A percentile compares a stretch with the other conserved stretches of the same genome.
Conservation (phyloP, 2,797 vertebrate species). For the Betta splendens region DNA sequence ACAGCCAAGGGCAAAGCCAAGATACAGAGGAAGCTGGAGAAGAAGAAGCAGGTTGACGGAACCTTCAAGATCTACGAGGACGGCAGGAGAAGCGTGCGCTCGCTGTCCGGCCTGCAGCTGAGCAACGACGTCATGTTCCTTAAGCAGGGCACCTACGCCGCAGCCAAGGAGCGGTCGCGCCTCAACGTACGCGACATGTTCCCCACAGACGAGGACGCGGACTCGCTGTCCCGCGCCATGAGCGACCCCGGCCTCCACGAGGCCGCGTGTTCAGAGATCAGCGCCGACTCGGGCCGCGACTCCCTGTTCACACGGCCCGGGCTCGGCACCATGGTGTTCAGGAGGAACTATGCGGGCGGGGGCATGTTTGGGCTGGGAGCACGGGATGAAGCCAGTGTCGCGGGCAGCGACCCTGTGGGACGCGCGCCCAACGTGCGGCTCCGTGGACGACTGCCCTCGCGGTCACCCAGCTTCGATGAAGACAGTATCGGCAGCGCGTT, state of each 20-base stretch:
- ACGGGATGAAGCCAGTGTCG: conserved; percentile 71
- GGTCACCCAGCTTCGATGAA: conserved; percentile 85
- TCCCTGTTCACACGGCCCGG: conserved; percentile 93
- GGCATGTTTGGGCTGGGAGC: conserved; percentile 81
- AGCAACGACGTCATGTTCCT: conserved; percentile 93
- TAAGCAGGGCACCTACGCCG: conserved; percentile 86
- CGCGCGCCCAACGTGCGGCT: conserved; percentile 73
- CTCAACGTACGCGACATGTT: conserved; percentile 93
- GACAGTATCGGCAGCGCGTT: conserved; percentile 90
- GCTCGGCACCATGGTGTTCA: conserved; percentile 94
- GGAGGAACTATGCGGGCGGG: conserved; percentile 87
- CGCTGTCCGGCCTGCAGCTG: conserved; percentile 90
- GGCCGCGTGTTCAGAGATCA: conserved; percentile 87
- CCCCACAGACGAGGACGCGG: conserved; percentile 62
- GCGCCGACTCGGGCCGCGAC: conserved; percentile 90
- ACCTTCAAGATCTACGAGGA: conserved; percentile 94
- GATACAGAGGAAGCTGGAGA: conserved; percentile 91
- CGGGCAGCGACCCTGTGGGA: conserved; percentile 65
- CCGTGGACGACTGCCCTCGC: conserved; percentile 78
- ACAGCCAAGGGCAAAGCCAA: conserved; percentile 90
- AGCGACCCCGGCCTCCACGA: conserved; percentile 89
- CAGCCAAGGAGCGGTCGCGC: conserved; percentile 83
- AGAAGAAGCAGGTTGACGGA: conserved; percentile 90
- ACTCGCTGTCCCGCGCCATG: conserved; percentile 87
- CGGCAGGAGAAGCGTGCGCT: conserved; percentile 89